Base-by-base conservation (phyloP, 2,113 vertebrate genomes). In the Gnathonemus longibarbis region DNA sequence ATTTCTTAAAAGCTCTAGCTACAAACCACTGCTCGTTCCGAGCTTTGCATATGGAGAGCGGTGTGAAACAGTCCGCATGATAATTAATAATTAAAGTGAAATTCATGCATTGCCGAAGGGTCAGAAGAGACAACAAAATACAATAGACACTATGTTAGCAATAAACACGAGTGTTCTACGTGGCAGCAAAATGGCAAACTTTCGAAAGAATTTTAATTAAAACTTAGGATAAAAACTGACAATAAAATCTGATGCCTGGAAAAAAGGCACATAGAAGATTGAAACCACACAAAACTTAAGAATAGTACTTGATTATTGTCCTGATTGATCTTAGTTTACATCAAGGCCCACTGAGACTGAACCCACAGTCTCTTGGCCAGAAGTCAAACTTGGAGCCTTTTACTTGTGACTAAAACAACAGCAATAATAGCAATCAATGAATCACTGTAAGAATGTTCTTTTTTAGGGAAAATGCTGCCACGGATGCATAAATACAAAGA, bases 291-390 rank as follows among this genome's bases (percentile, higher is more conserved):
- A 35, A 39, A 80, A 42, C 11, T 39, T 15, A 80, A 80, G 74
- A 48, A 46, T 24, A 84, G 21, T 13, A 84, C 45, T 49, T 46
- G 42, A 84, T 48, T 84, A 84, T 48, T 24, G 4, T 84, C 6
- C 39, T 84, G 83, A 84, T n/a, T 84, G 21, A 84, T 84, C 74
- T 48, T 48, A 84, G 24, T 84, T 84, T 84, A 87, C 27, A 87
- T 35, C 31, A 56, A 17, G 49, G 50, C 49, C 50, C 10, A 0
- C n/a, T 56, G 45, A n/a, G 84, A 48, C 3, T 42, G 46, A 53
- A 87, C 31, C 27, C 85, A 87, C 24, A 87, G n/a, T 19, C 49
- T 53, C 5, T 56, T 35, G 85, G 49, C 48, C 85, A 87, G 19
- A 53, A 53, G 6, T 52, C 50, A 87, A 87, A 53, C 74, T 42